Percentiles rank a stretch among this genome's conserved stretches.
These are phyloP conservation scores for Phylloscopus trochilus DNA, from an alignment of 2,113 vertebrate genomes.

Conservation along the genomic window DNA sequence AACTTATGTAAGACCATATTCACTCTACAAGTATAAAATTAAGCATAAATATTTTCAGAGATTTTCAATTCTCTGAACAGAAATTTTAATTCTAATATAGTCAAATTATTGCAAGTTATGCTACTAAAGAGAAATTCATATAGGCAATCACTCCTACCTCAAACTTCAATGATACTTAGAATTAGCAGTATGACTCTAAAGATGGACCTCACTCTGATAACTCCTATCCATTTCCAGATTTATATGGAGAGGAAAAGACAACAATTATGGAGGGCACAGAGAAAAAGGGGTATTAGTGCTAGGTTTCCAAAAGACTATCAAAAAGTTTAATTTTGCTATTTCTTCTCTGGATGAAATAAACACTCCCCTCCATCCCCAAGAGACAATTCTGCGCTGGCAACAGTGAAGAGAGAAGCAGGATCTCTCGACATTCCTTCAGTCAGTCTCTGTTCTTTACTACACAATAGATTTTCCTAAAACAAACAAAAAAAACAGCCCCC, in stretches of 20 bases:
- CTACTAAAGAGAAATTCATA: background rate
- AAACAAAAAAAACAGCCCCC: background rate
- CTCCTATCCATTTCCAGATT: background rate
- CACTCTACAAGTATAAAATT: background rate
- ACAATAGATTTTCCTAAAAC: background rate
- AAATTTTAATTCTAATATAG: background rate
- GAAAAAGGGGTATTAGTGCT: background rate
- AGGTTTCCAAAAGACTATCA: background rate
- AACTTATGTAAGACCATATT: background rate
- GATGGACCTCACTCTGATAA: background rate
- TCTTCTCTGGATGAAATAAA: background rate
- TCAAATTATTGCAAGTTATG: background rate
- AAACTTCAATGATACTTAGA: background rate
- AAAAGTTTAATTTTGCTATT: background rate
- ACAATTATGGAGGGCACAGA: background rate
- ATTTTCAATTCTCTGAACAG: background rate
- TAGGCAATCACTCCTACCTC: background rate
- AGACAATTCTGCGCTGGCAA: background rate
- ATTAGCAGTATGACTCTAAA: background rate
- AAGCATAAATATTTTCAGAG: background rate
- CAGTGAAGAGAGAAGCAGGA: background rate
- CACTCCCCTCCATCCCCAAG: fast-evolving
- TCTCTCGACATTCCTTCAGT: background rate
- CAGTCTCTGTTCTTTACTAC: background rate
- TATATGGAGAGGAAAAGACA: background rate